A percentile compares a stretch with the other conserved stretches of the same genome.
phyloP scores from a whole-genome alignment of 2,113 vertebrate genomes.

The Grammatotria lemairii region DNA sequence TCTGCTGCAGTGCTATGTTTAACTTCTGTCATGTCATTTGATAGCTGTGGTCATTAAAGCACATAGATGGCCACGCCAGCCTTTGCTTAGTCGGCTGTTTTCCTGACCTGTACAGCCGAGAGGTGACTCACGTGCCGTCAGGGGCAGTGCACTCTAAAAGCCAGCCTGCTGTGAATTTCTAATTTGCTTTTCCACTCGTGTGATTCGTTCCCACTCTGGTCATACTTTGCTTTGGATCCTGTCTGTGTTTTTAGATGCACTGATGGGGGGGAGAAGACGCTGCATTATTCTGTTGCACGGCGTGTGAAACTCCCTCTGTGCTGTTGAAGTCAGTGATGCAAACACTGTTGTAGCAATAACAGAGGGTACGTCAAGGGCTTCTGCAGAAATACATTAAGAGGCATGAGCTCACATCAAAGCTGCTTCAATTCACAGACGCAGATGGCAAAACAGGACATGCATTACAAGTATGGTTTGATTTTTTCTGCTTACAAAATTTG shows the following conservation, averaged over 20 bases:
- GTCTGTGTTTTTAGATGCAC: constrained; percentile 19
- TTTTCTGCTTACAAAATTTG: not conserved
- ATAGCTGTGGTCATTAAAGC: constrained; percentile 48
- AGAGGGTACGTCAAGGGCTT: constrained; percentile 67
- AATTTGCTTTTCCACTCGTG: constrained; percentile 49
- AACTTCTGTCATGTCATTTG: constrained; percentile 34
- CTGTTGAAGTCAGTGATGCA: constrained; percentile 46
- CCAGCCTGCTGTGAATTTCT: constrained; percentile 47
- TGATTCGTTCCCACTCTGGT: constrained; percentile 21
- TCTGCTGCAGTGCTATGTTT: constrained; percentile 39
- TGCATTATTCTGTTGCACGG: constrained; percentile 38
- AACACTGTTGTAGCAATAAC: constrained; percentile 28
- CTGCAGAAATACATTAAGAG: constrained; percentile 14
- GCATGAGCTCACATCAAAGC: constrained; percentile 9
- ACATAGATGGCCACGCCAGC: constrained; percentile 23
- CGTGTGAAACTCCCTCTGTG: constrained; percentile 51
- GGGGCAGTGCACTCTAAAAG: constrained; percentile 29
- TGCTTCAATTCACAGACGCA: not conserved
- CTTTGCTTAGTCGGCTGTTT: constrained; percentile 55
- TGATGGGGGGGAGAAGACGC: constrained; percentile 22
- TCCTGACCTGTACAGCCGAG: constrained; percentile 32
- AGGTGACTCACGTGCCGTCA: constrained; percentile 44
- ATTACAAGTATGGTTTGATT: not conserved
- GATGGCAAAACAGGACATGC: not conserved
- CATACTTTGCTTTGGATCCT: constrained; percentile 17